phyloP scores from a whole-genome alignment of 2,113 vertebrate species.

The Vimba vimba region DNA sequence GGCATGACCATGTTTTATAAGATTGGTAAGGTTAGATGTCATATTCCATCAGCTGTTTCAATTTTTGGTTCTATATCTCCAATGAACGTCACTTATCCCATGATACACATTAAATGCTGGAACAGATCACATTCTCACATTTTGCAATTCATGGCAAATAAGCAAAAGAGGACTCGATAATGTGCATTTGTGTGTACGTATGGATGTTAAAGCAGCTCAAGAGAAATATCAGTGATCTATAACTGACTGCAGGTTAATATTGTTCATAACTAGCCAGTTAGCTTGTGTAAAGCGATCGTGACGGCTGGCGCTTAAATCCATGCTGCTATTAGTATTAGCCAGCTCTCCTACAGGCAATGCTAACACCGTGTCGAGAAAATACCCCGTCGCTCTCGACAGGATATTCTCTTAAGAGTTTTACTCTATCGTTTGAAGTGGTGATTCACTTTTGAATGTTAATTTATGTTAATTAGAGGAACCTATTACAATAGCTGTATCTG shows the following conservation, averaged over 20 bases:
- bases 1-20: background rate
- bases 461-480: conserved; percentile 62
- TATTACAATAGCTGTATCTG: conserved; percentile 38
- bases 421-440: conserved; percentile 72
- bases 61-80: background rate
- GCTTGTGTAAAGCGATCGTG: conserved; percentile 37
- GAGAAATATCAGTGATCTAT: background rate
- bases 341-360: conserved; percentile 55
- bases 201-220: conserved; percentile 11
- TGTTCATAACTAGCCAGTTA: conserved; percentile 9
- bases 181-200: background rate
- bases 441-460: conserved; percentile 76
- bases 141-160: background rate
- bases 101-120: no score
- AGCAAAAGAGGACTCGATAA: background rate
- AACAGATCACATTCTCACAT: no score
- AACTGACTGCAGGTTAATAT: background rate
- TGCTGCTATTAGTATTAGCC: conserved; percentile 69
- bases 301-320: conserved; percentile 60
- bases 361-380: conserved; percentile 51
- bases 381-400: conserved; percentile 35
- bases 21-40: background rate
- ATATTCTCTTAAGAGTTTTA: conserved; percentile 43
- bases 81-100: background rate
- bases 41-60: background rate